These are phyloP conservation scores for Myotis daubentonii DNA, from an alignment of 2,797 vertebrate species.

Conservation along the genomic window DNA sequence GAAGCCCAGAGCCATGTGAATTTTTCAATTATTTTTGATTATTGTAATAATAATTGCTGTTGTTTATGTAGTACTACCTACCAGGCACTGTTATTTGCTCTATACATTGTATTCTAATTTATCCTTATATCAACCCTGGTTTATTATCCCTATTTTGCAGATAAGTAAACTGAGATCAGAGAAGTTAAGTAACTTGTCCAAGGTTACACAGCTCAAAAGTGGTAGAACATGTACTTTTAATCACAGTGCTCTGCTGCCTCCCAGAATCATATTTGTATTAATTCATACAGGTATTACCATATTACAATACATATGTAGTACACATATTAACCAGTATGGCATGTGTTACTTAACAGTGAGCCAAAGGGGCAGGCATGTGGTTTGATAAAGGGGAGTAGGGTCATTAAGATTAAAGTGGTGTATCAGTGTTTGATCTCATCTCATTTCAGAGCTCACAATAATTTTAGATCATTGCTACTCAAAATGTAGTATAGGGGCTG, in stretches of 20 bases:
- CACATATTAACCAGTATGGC: neutral
- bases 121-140: neutral
- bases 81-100: neutral
- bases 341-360: neutral
- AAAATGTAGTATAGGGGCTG: neutral
- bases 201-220: neutral
- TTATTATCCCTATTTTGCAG: slow-evolving; percentile 32
- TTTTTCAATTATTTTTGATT: slow-evolving; percentile 12
- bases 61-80: slow-evolving; percentile 24
- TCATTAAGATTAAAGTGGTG: slow-evolving; percentile 28
- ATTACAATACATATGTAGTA: neutral
- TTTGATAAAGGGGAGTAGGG: neutral
- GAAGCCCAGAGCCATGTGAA: neutral
- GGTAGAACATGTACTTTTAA: neutral
- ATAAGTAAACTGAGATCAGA: slow-evolving; percentile 20
- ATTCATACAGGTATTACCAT: neutral
- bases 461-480: slow-evolving; percentile 28
- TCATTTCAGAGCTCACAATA: slow-evolving; percentile 50
- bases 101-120: slow-evolving; percentile 21
- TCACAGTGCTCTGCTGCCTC: neutral
- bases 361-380: neutral
- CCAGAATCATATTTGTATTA: slow-evolving; percentile 13
- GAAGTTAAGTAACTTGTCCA: neutral
- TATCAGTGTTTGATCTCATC: slow-evolving; percentile 46
- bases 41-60: slow-evolving; percentile 16